phyloP scores from a whole-genome alignment of 2,797 vertebrate genomes.

The Sebastes hubbsi region DNA sequence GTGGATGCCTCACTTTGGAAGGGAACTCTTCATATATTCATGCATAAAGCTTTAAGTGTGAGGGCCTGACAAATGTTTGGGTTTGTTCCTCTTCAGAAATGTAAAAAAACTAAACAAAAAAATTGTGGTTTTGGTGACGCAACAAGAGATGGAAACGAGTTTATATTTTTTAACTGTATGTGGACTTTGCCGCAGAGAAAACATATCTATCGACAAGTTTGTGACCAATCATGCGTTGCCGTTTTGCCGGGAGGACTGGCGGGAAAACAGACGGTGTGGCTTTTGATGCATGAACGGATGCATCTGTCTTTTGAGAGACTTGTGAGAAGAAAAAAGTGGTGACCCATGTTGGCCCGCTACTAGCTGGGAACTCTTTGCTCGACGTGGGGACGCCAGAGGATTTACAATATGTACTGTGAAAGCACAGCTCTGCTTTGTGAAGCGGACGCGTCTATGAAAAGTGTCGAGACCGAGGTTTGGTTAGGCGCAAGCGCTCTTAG shows the following conservation, averaged over 20 bases:
- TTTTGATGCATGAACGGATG: not conserved
- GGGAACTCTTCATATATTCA: constrained; percentile 46
- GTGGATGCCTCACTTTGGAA: constrained; percentile 45
- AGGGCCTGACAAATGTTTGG: not conserved
- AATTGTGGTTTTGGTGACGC: constrained; percentile 35
- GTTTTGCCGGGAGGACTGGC: not conserved
- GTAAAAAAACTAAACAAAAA: constrained; percentile 17
- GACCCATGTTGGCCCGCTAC: not conserved
- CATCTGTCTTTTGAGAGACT: not conserved
- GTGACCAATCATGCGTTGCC: constrained; percentile 32
- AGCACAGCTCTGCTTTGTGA: constrained; percentile 31
- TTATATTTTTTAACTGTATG: constrained; percentile 74
- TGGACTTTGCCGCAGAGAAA: constrained; percentile 59
- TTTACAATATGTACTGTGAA: constrained; percentile 18
- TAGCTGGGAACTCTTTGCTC: constrained; percentile 5
- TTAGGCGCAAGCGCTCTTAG: not conserved
- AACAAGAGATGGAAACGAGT: constrained; percentile 48
- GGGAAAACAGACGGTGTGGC: not conserved
- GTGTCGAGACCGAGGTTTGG: not conserved
- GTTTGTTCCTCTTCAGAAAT: constrained; percentile 33
- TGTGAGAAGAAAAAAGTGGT: not conserved
- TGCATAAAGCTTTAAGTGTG: constrained; percentile 63
- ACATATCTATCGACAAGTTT: constrained; percentile 18
- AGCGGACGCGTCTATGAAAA: not conserved
- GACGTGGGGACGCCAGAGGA: constrained; percentile 8